These are phyloP conservation scores for Globodera rostochiensis DNA, from an alignment of 1,140 invertebrate genomes.

Conservation along the genomic window DNA sequence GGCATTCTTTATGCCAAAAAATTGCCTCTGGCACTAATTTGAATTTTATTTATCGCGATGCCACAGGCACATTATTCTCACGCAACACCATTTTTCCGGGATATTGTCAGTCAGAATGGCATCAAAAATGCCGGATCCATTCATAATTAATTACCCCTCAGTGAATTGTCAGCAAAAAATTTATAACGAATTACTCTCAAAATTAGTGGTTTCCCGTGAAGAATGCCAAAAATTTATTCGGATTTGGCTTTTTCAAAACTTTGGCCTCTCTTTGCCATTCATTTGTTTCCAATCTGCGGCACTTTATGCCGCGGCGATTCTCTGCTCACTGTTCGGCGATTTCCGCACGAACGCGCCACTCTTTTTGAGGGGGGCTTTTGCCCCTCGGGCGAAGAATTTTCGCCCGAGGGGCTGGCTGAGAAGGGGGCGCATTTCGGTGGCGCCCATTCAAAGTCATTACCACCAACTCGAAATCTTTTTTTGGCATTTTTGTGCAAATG, in stretches of 20 bases:
- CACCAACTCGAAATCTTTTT: background rate
- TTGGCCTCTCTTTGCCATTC: background rate
- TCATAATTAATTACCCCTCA: too few relatives aligned
- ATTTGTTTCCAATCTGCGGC: background rate
- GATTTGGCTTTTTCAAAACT: background rate
- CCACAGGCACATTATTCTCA: too few relatives aligned
- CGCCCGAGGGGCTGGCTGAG: too few relatives aligned
- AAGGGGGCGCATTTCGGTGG: background rate
- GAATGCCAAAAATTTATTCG: background rate
- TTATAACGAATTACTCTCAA: too few relatives aligned
- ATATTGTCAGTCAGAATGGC: too few relatives aligned
- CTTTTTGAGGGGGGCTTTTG: background rate
- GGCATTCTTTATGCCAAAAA: too few relatives aligned
- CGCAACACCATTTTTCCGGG: too few relatives aligned
- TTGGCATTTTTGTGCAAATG: background rate
- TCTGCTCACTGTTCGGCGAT: background rate
- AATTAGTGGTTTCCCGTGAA: background rate
- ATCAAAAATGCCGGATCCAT: too few relatives aligned
- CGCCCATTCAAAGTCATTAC: background rate
- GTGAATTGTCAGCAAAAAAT: too few relatives aligned
- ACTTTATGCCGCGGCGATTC: background rate
- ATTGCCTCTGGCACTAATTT: too few relatives aligned
- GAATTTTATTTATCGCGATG: too few relatives aligned
- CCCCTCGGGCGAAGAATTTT: background rate
- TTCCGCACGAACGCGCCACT: background rate